Conservation (phyloP, 2,113 vertebrate genomes). For the Myocastor coypus region DNA sequence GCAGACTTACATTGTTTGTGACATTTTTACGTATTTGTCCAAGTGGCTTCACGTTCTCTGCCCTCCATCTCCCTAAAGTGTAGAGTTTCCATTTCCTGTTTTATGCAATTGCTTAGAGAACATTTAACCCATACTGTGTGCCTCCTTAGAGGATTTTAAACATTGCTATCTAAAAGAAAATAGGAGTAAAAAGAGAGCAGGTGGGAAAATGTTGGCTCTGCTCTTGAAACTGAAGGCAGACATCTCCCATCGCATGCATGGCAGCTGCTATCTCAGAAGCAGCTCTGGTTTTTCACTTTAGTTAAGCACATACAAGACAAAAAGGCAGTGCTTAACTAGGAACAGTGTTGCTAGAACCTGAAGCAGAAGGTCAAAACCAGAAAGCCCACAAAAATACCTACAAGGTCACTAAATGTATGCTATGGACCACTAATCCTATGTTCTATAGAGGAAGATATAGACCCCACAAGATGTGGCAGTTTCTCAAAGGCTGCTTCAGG, state of each 20-base stretch:
- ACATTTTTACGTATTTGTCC: background rate
- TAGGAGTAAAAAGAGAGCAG: background rate
- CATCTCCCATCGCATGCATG: background rate
- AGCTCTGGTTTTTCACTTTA: background rate
- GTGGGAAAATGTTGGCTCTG: background rate
- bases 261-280: background rate
- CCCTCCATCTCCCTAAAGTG: background rate
- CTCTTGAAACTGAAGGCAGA: background rate
- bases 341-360: background rate
- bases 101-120: background rate
- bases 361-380: background rate
- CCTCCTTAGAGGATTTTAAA: conserved; percentile 15
- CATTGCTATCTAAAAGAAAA: background rate
- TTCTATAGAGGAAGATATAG: background rate
- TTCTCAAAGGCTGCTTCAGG: background rate
- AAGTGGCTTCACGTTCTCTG: background rate
- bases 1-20: background rate
- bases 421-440: background rate
- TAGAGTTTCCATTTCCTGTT: conserved; percentile 1
- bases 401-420: background rate
- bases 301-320: background rate
- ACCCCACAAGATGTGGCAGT: background rate
- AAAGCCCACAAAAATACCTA: background rate
- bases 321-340: background rate
- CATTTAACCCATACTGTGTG: background rate